phyloP scores from a whole-genome alignment of 1,140 invertebrate genomes.

The Theocolax elegans region DNA sequence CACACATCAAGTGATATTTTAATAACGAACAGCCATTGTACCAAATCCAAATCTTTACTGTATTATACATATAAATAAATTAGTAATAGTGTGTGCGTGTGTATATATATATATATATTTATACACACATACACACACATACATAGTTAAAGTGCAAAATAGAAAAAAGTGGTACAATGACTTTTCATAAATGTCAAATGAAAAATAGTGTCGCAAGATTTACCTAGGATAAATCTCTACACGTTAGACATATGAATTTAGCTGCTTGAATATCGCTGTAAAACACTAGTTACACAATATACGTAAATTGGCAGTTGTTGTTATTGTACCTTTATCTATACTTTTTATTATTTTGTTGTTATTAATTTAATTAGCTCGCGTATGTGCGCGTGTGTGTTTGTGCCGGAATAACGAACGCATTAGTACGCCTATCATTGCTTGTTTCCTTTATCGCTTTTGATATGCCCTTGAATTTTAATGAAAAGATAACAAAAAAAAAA shows the following conservation, averaged over 20 bases:
- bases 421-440: conserved; percentile 45
- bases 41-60: too few relatives aligned
- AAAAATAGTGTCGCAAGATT: too few relatives aligned
- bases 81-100: too few relatives aligned
- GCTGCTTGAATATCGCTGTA: conserved; percentile 30
- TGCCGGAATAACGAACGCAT: conserved; percentile 39
- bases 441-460: conserved; percentile 49
- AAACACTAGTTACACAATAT: conserved; percentile 17
- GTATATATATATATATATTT: too few relatives aligned
- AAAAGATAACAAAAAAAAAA: not conserved
- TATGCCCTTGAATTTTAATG: conserved; percentile 20
- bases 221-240: too few relatives aligned
- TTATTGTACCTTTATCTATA: not conserved
- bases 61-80: not conserved
- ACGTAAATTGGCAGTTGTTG: not conserved
- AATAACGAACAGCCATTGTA: conserved; percentile 23
- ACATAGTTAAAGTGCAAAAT: too few relatives aligned
- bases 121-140: too few relatives aligned
- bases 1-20: too few relatives aligned
- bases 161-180: conserved; percentile 21
- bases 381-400: conserved; percentile 42
- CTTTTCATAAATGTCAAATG: too few relatives aligned
- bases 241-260: conserved; percentile 21
- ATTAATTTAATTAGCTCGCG: conserved; percentile 33
- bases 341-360: conserved; percentile 5